phyloP scores from a whole-genome alignment of 2,113 vertebrate species.

The Corydoras maculifer region DNA sequence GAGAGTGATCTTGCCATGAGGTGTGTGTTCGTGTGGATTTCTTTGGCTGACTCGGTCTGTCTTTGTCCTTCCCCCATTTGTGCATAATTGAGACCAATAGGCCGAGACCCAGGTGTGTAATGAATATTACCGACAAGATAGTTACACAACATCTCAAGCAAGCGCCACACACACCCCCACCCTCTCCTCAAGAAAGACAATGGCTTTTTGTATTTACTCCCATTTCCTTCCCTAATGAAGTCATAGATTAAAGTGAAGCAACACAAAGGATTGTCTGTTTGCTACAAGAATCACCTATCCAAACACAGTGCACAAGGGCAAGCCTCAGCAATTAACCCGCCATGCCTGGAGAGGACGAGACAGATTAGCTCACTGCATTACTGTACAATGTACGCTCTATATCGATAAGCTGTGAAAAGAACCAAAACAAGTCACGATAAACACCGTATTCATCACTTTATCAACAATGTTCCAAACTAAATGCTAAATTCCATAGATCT shows the following conservation, averaged over 20 bases:
- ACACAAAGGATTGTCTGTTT: slow-evolving; percentile 69
- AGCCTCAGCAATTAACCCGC: slow-evolving; percentile 62
- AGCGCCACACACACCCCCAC: slow-evolving; percentile 26
- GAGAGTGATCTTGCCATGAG: slow-evolving; percentile 23
- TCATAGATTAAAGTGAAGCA: slow-evolving; percentile 66
- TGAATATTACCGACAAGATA: slow-evolving; percentile 54
- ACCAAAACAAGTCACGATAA: neutral
- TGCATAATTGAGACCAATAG: slow-evolving; percentile 30
- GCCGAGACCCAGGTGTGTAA: slow-evolving; percentile 44
- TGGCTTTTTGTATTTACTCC: slow-evolving; percentile 71
- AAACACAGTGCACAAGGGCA: slow-evolving; percentile 71
- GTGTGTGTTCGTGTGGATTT: slow-evolving; percentile 19
- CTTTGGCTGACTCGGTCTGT: slow-evolving; percentile 13
- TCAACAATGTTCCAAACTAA: neutral
- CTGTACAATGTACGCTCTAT: slow-evolving; percentile 39
- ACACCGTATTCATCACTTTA: neutral
- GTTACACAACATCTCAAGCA: slow-evolving; percentile 55
- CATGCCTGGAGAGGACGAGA: slow-evolving; percentile 41
- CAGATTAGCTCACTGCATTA: slow-evolving; percentile 35
- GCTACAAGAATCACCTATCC: slow-evolving; percentile 68
- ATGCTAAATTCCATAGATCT: neutral
- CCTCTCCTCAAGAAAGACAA: slow-evolving; percentile 60
- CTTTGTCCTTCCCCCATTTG: slow-evolving; percentile 10
- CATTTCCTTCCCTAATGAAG: slow-evolving; percentile 78
- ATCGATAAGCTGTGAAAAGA: slow-evolving; percentile 20